Evolutionary conservation across 2,888 invertebrate species (phyloP), one percentile per base, ranked within the genome.

Genomic region (Stenichneumon culpator): DNA sequence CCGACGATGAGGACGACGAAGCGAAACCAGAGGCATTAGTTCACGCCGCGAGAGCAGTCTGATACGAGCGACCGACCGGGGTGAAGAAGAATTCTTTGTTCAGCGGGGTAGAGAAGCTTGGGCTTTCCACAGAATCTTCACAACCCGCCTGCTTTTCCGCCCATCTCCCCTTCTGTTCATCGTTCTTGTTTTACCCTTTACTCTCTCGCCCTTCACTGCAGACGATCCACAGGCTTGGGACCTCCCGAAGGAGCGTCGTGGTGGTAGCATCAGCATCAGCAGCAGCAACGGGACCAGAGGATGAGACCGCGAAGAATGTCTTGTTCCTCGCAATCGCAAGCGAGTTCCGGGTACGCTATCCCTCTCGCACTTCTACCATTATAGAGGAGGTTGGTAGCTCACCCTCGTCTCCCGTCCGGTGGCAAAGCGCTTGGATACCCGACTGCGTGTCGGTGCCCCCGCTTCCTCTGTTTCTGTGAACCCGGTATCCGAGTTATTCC

Each of bases 401-500:
- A 73, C 65, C 63, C 28, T 50, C 22, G 16, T 6, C 32, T 28
- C 75, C 16, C 44, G 16, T 47, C 44, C 16, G 14, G 67, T 28
- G 39, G 50, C 39, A n/a, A 25, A 67, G 68, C 70, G 70, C 19
- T 73, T n/a, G 60, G 74, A 79, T 80, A 82, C 70, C 69, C 79
- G 28, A 32, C n/a, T 16, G 78, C 57, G 28, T 73, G 80, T 79
- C 50, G 72, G 68, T 68, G 67, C 82, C 25, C 78, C 78, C 78
- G 25, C 67, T 78, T 57, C 44, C 69, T 36, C 44, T 28, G 73
- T 44, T 63, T 68, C 28, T 63, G 54, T 82, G 82, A 88, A 87
- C 84, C 69, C 85, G 91, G 91, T 88, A 92, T 92, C 89, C 88
- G 84, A 92, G 90, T 92, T 92, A 92, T 92, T 92, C 88, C 92